phyloP scores from a whole-genome alignment of 2,888 invertebrate species.

The Rhogogaster chlorosoma region DNA sequence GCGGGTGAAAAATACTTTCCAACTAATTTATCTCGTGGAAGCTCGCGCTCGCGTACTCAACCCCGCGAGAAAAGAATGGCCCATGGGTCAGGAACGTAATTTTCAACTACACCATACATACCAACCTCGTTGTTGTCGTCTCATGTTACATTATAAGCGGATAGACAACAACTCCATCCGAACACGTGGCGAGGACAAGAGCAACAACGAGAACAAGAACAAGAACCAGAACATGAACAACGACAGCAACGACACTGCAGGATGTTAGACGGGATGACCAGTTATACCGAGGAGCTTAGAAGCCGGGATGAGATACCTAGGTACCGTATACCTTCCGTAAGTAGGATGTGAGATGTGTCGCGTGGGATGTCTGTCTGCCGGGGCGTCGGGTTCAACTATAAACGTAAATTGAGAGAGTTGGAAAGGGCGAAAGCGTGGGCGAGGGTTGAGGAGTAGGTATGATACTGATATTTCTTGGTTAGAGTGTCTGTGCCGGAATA shows the following conservation, averaged over 20 bases:
- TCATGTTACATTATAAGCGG: not conserved
- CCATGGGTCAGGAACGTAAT: conserved; percentile 8
- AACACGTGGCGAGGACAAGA: not conserved
- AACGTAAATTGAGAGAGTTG: conserved; percentile 43
- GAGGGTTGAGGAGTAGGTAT: not conserved
- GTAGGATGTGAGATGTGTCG: conserved; percentile 24
- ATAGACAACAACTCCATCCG: not conserved
- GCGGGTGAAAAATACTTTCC: conserved; percentile 34
- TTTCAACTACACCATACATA: conserved; percentile 17
- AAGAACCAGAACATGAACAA: not conserved
- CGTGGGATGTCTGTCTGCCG: conserved; percentile 19
- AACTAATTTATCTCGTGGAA: conserved; percentile 39
- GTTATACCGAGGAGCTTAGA: conserved; percentile 15
- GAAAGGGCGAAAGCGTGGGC: not conserved
- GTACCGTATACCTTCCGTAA: conserved; percentile 8
- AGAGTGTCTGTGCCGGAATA: conserved; percentile 12
- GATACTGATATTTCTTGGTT: conserved; percentile 39
- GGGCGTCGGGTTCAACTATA: conserved; percentile 32
- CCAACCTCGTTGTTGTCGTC: not conserved
- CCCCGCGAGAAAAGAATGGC: conserved; percentile 12
- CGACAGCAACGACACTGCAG: conserved; percentile 12
- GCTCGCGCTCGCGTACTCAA: not conserved
- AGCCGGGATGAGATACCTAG: not conserved
- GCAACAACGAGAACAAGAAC: not conserved
- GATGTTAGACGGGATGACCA: not conserved